A percentile compares a stretch with the other conserved stretches of the same genome.
Conservation (phyloP, 2,888 invertebrate species). For the Hirtodrosophila trivittata region DNA sequence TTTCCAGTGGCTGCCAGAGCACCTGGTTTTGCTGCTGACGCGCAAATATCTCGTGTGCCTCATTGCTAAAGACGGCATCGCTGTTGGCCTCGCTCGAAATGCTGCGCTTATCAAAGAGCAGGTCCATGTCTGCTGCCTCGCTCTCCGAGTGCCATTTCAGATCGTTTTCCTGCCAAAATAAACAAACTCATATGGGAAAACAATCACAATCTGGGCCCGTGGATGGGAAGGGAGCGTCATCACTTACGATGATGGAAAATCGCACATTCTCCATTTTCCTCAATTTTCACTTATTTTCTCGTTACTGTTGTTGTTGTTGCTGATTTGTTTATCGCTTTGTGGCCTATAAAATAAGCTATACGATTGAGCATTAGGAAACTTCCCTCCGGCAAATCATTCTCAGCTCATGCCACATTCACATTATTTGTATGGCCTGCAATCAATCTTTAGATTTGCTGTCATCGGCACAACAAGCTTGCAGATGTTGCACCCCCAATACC, state of each 20-base stretch:
- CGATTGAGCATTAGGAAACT: slow-evolving; percentile 42
- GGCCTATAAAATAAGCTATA: slow-evolving; percentile 51
- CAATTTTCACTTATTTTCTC: slow-evolving; percentile 31
- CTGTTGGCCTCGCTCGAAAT: slow-evolving; percentile 83
- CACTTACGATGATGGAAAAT: slow-evolving; percentile 84
- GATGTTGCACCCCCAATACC: slow-evolving; percentile 16
- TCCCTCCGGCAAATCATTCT: slow-evolving; percentile 28
- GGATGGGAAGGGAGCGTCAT: background rate
- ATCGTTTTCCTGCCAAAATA: slow-evolving; percentile 81
- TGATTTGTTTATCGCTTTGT: slow-evolving; percentile 63
- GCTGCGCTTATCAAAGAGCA: slow-evolving; percentile 81
- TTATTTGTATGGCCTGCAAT: slow-evolving; percentile 37
- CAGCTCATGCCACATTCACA: slow-evolving; percentile 23
- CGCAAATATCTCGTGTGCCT: slow-evolving; percentile 80
- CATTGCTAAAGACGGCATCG: slow-evolving; percentile 80
- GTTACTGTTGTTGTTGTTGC: slow-evolving; percentile 8
- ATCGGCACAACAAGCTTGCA: slow-evolving; percentile 7
- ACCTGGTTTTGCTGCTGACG: slow-evolving; percentile 80
- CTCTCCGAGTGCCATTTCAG: slow-evolving; percentile 82
- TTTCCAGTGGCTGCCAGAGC: slow-evolving; percentile 81
- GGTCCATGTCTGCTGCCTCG: slow-evolving; percentile 75
- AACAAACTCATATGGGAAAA: slow-evolving; percentile 27
- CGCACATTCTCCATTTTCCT: slow-evolving; percentile 82
- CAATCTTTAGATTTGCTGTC: slow-evolving; percentile 53
- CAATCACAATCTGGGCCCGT: background rate